Evolutionary conservation across 92 coral and sea anemone genomes (phyloP), one percentile per base, ranked within the genome.

Genomic region (Parazoanthus atlanticus): DNA sequence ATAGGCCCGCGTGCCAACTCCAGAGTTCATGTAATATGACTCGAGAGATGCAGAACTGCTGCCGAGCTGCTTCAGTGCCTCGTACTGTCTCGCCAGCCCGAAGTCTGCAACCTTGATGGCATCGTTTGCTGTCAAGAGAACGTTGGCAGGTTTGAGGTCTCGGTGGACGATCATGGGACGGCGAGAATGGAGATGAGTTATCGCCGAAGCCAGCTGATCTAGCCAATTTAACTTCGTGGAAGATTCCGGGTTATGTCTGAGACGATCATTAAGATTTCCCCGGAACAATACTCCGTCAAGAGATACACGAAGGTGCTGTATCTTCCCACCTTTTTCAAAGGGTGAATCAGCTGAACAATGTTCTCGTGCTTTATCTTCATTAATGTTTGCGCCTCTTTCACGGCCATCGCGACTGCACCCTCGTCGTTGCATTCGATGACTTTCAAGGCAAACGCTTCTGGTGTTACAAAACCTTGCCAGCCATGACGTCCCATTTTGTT

Each of bases 1-100:
- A 84, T 89, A 89, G 34, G 40, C 49, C 26, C n/a, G 34, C 46
- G 91, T 89, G 3, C 91, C 91, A 69, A 81, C 86, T 8, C 77
- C 85, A 41, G 78, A 46, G 2, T 31, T n/a, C 91, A 89, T 89
- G 79, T 89, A 89, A 67, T 89, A 89, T 9, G 88, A 73, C 38
- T n/a, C 85, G 78, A 81, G 76, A 12, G 85, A 77, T 23, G 54
- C 80, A 7, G 30, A 25, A 76, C 80, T 76, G 16, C 30, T 76
- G 30, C 30, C 49, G 26, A 34, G 80, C 30, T 77, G 52, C 3
- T 76, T 76, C 52, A 41, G 28, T 23, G 81, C 81, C 1, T 77
- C 81, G 61, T 77, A 77, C 58, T 77, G 81, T 26, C 81, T 34
- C 49, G 81, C 81, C 56, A 73, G 5, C 25, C 77, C 77, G 10